These are phyloP conservation scores for Diachasma alloeum DNA, from an alignment of 1,140 invertebrate species.

Conservation along the genomic window DNA sequence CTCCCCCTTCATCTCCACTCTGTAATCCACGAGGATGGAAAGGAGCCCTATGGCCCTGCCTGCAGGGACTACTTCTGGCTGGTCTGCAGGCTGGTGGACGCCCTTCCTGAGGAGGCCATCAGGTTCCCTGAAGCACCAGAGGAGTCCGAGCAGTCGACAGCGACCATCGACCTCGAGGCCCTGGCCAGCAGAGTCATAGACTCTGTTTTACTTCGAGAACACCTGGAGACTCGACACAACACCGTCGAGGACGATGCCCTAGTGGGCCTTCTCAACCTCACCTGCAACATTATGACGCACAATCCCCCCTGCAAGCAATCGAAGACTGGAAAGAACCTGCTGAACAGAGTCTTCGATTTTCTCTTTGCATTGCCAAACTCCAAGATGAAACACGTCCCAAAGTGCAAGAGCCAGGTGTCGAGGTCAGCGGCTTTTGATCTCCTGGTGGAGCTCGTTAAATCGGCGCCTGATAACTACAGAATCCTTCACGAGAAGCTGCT, in stretches of 20 bases:
- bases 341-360: constrained; percentile 83
- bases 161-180: constrained; percentile 75
- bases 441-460: constrained; percentile 85
- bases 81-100: constrained; percentile 86
- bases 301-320: constrained; percentile 86
- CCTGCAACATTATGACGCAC: constrained; percentile 87
- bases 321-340: constrained; percentile 77
- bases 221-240: constrained; percentile 81
- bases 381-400: constrained; percentile 83
- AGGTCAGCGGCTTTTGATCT: constrained; percentile 90
- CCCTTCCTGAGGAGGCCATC: constrained; percentile 79
- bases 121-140: constrained; percentile 69
- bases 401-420: constrained; percentile 90
- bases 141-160: constrained; percentile 57
- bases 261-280: constrained; percentile 86
- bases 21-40: constrained; percentile 76
- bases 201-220: constrained; percentile 80
- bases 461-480: constrained; percentile 85
- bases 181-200: constrained; percentile 79
- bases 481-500: constrained; percentile 84
- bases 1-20: constrained; percentile 65
- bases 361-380: constrained; percentile 90
- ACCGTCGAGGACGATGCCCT: constrained; percentile 89
- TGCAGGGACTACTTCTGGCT: constrained; percentile 95
- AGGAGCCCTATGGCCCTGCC: constrained; percentile 91